These are phyloP conservation scores for Ectropis crepuscularia DNA, from an alignment of 2,888 invertebrate species.

Conservation along the genomic window DNA sequence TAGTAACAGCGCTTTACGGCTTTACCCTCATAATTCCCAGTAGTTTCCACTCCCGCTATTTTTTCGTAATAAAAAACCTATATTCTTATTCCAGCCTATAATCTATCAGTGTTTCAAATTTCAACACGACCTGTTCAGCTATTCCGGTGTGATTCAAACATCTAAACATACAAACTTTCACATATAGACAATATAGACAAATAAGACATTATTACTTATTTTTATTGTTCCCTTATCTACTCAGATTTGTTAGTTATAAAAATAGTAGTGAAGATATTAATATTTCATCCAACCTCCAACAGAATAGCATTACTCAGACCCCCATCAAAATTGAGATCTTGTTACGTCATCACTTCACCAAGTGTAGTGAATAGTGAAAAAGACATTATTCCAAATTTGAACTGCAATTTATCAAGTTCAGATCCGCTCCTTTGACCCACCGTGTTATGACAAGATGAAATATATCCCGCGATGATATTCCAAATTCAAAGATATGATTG, in stretches of 20 bases:
- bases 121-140: too few relatives aligned
- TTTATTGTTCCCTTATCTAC: neutral
- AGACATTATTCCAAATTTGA: conserved; percentile 83
- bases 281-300: conserved; percentile 25
- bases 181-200: too few relatives aligned
- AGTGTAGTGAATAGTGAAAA: conserved; percentile 76
- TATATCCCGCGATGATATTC: conserved; percentile 81
- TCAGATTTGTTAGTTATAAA: neutral
- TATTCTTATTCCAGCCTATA: too few relatives aligned
- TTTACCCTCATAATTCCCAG: too few relatives aligned
- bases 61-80: too few relatives aligned
- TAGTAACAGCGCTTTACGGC: too few relatives aligned
- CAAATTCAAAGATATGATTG: conserved; percentile 68
- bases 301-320: conserved; percentile 45
- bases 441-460: conserved; percentile 84
- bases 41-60: too few relatives aligned
- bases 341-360: conserved; percentile 74
- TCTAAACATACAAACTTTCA: too few relatives aligned
- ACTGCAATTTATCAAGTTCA: conserved; percentile 81
- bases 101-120: too few relatives aligned
- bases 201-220: too few relatives aligned
- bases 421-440: conserved; percentile 79
- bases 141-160: too few relatives aligned
- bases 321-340: conserved; percentile 61
- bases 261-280: conserved; percentile 20